These are phyloP conservation scores for Meriones unguiculatus DNA, from an alignment of 2,113 vertebrate genomes.

Conservation along the genomic window DNA sequence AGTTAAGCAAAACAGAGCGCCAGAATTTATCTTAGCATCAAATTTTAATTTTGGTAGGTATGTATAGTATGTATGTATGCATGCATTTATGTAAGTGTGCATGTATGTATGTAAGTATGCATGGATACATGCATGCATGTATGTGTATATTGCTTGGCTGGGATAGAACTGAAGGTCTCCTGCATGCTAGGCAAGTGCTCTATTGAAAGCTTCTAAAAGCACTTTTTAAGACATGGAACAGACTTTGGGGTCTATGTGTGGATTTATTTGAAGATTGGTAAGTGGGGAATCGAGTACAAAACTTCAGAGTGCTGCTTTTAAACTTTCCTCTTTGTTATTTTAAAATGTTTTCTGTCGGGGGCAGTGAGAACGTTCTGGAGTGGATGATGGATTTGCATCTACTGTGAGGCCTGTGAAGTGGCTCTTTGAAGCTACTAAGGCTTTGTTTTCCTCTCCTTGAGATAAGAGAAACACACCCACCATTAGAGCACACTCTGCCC, in stretches of 20 bases:
- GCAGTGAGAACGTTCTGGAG: conserved; percentile 5
- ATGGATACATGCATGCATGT: not conserved
- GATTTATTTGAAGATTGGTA: conserved; percentile 49
- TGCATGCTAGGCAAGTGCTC: not conserved
- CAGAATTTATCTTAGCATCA: not conserved
- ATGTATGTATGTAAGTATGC: not conserved
- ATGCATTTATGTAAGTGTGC: not conserved
- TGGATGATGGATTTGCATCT: conserved; percentile 24
- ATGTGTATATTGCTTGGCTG: not conserved
- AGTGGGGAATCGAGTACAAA: conserved; percentile 2
- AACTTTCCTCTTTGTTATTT: conserved; percentile 51
- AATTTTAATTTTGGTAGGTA: not conserved
- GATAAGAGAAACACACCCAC: not conserved
- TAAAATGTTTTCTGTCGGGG: conserved; percentile 2
- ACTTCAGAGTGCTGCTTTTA: conserved; percentile 13
- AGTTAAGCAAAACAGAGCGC: not conserved
- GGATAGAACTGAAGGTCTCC: not conserved
- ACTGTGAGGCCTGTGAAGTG: not conserved
- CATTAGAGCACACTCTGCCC: not conserved
- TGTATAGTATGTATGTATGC: not conserved
- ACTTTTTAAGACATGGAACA: not conserved
- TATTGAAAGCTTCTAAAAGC: not conserved
- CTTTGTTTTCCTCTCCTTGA: conserved; percentile 57
- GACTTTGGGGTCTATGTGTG: conserved; percentile 13
- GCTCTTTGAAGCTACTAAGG: not conserved